Evolutionary conservation across 1,140 invertebrate genomes (phyloP).

Genomic region (Drosophila willistoni): DNA sequence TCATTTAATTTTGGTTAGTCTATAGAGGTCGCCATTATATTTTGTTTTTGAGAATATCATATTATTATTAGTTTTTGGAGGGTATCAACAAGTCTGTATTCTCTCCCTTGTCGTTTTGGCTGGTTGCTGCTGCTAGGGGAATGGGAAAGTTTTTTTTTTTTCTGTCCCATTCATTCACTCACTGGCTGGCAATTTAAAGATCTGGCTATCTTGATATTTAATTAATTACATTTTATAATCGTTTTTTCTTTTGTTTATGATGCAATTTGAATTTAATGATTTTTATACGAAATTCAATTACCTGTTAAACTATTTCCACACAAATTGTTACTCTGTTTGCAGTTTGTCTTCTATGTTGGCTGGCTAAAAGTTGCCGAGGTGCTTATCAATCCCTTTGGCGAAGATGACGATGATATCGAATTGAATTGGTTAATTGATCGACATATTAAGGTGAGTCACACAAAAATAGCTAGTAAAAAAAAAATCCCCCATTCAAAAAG

Average conservation of each 20-base stretch:
- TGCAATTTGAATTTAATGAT: slow-evolving; percentile 41
- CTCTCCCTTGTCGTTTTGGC: not conserved
- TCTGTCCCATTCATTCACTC: not conserved
- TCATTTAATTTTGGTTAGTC: too few relatives aligned
- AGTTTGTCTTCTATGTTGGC: slow-evolving; percentile 98
- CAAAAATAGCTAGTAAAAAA: not conserved
- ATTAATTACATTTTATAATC: slow-evolving; percentile 21
- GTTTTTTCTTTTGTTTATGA: slow-evolving; percentile 29
- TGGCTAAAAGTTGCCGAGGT: slow-evolving; percentile 98
- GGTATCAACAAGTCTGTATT: not conserved
- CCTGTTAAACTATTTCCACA: not conserved
- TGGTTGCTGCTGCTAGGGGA: not conserved
- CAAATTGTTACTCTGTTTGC: slow-evolving; percentile 75
- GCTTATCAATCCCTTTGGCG: slow-evolving; percentile 95
- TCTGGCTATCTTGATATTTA: slow-evolving; percentile 5
- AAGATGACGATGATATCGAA: slow-evolving; percentile 98
- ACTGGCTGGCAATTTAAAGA: not conserved
- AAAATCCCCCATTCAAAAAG: slow-evolving; percentile 5
- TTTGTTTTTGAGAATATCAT: too few relatives aligned
- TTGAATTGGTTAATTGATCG: slow-evolving; percentile 94
- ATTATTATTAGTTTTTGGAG: not conserved
- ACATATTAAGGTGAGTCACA: slow-evolving; percentile 90
- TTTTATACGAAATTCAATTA: slow-evolving; percentile 36
- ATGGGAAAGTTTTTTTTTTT: not conserved
- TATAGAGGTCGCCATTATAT: too few relatives aligned